Evolutionary conservation across 1,140 invertebrate genomes (phyloP), one percentile per base, ranked within the genome.

Genomic region (Micrasema minimum): DNA sequence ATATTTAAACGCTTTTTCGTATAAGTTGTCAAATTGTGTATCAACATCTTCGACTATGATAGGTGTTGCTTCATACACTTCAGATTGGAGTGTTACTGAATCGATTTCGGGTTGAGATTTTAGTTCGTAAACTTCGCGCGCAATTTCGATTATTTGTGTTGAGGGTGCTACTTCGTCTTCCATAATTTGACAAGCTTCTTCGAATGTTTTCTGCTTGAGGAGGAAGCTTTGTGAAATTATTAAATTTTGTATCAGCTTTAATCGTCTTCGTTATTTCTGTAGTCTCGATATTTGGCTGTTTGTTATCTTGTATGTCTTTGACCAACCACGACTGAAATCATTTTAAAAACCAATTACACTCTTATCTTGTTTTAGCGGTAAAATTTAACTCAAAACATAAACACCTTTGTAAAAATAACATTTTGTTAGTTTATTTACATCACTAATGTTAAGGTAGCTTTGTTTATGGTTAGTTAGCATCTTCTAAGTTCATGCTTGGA

Each of bases 11-110:
- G 69, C 48, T 43, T 69, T 72, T 69, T 75, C 46, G 35, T 66
- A 75, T 7, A 75, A 55, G n/a, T 75, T 66, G 31, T 75, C 70
- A 48, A 75, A 75, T 53, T 75, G 66, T 16, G 26, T 37, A 62
- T 75, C 73, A 4, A 66, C 53, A 61, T 75, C 70, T 26, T 72
- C 66, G 2, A 69, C 46, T 38, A 70, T 66, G 5, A 51, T 64
- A 0, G 69, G 73, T 18, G 26, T 69, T 10, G 70, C 69, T 48
- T 26, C 16, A 67, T 75, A 75, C 31, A 72, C 22, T 46, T 62
- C 55, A 59, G 14, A 46, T 46, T 46, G 43, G n/a, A 46, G 43
- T 5, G 16, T 46, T 31, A 31, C 26, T 31, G 26, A 31, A 31
- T 31, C 26, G 7, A 31, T 12, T 45, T 45, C 41, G 7, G 26